Conservation (phyloP, 35 echinoderm and acorn worm genomes). For the Chiridota heheva region DNA sequence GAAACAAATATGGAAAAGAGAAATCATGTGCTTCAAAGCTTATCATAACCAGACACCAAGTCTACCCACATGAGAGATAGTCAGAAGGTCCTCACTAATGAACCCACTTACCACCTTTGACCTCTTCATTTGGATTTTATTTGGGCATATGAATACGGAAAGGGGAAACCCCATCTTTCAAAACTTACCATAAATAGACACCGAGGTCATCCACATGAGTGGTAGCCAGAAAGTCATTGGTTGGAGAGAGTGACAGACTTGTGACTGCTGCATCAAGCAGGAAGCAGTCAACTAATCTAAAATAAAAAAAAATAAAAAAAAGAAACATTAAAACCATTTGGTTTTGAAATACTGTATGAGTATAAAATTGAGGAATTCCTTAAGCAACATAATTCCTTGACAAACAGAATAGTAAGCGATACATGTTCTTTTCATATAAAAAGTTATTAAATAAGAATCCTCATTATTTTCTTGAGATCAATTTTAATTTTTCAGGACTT, state of each 20-base stretch:
- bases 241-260: conserved; percentile 75
- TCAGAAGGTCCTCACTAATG: no score
- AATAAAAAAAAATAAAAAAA: background rate
- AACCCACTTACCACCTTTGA: no score
- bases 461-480: no score
- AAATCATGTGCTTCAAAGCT: no score
- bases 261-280: conserved; percentile 82
- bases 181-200: conserved; percentile 87
- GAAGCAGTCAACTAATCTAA: conserved; percentile 88
- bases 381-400: background rate
- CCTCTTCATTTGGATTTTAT: background rate
- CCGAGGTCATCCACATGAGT: conserved; percentile 95
- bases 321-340: background rate
- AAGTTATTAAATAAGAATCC: no score
- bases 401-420: background rate
- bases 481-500: no score
- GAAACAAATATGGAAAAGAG: no score
- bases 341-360: background rate
- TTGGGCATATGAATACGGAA: background rate
- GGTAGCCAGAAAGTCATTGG: conserved; percentile 79
- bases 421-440: no score
- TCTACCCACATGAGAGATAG: no score
- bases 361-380: background rate
- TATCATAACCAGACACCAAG: no score
- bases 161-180: no score